These are phyloP conservation scores for Phoxinus phoxinus DNA, from an alignment of 2,113 vertebrate species.

Conservation along the genomic window DNA sequence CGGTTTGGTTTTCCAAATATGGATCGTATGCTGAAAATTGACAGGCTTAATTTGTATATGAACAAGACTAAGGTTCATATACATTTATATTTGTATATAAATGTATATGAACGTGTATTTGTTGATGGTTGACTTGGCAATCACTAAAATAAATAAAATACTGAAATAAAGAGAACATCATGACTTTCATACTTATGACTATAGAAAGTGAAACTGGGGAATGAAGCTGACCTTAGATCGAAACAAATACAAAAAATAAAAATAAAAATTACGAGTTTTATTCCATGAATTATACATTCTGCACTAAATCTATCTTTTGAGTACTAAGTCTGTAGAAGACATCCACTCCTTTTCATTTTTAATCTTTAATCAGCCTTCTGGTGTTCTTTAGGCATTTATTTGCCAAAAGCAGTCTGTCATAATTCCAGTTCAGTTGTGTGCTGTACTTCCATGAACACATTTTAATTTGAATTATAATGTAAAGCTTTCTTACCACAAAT, in stretches of 20 bases:
- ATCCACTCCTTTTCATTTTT: not conserved
- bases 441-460: not conserved
- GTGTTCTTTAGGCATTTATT: slow-evolving; percentile 22
- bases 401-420: slow-evolving; percentile 10
- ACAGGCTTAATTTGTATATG: not conserved
- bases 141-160: not conserved
- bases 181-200: too few species aligned
- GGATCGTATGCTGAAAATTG: not conserved
- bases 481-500: not conserved
- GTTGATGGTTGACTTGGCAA: not conserved
- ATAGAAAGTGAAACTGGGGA: not conserved
- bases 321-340: slow-evolving; percentile 6
- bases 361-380: slow-evolving; percentile 30
- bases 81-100: too few species aligned
- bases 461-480: slow-evolving; percentile 14
- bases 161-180: not conserved
- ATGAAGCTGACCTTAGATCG: not conserved
- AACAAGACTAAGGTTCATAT: not conserved
- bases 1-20: slow-evolving; percentile 2
- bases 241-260: not conserved
- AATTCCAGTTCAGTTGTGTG: not conserved
- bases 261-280: not conserved
- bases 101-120: too few species aligned
- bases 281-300: slow-evolving; percentile 16
- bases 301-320: slow-evolving; percentile 5